A percentile compares a stretch with the other conserved stretches of the same genome.
Evolutionary conservation across 2,888 invertebrate species (phyloP).

Genomic region (Willowsia nigromaculata): DNA sequence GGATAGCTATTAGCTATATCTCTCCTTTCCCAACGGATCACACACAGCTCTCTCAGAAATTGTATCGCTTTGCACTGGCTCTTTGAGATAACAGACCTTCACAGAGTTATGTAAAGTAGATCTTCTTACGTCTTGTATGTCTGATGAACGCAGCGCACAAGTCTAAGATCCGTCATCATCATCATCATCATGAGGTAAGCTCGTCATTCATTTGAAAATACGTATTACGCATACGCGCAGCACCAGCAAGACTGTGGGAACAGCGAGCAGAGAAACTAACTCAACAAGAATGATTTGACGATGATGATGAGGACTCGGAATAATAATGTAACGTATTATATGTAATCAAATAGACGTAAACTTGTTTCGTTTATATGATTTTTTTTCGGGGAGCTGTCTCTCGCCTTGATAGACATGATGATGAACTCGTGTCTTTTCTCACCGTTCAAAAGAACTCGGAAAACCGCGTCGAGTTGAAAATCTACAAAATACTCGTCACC

Average conservation of each 20-base stretch:
- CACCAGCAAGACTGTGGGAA: conserved; percentile 39
- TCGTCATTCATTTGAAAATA: conserved; percentile 29
- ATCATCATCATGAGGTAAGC: neutral
- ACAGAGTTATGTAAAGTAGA: neutral
- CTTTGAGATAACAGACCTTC: neutral
- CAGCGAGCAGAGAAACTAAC: neutral
- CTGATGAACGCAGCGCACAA: conserved; percentile 10
- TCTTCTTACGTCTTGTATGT: neutral
- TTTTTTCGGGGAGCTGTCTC: conserved; percentile 61
- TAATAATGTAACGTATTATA: neutral
- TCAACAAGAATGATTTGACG: neutral
- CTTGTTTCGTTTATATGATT: conserved; percentile 34
- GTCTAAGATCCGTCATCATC: neutral
- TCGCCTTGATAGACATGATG: conserved; percentile 48
- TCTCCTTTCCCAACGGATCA: conserved; percentile 1
- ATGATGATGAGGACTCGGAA: too few species aligned
- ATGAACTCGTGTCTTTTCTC: conserved; percentile 56
- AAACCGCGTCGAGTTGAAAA: neutral
- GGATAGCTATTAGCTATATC: neutral
- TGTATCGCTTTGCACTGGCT: neutral
- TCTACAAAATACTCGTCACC: conserved; percentile 4
- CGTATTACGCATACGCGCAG: neutral
- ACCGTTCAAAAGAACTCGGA: neutral
- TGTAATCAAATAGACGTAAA: conserved; percentile 53
- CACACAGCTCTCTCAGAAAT: neutral